Percentiles rank a stretch among this genome's conserved stretches.
Evolutionary conservation across 2,888 invertebrate species (phyloP).

Genomic region (Papilio elwesi): DNA sequence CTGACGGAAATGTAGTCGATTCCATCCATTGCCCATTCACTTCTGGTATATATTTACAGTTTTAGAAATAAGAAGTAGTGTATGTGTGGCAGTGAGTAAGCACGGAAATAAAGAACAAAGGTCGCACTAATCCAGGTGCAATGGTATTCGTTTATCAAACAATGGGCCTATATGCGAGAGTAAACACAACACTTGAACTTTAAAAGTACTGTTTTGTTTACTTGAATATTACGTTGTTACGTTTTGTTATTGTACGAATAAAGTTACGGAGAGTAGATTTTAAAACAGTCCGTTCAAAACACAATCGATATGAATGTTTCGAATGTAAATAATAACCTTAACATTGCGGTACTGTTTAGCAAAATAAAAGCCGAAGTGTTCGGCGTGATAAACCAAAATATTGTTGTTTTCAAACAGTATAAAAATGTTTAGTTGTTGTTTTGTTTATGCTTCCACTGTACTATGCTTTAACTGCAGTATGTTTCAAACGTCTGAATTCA

Average conservation of each 20-base stretch:
- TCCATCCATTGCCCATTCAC: constrained; percentile 57
- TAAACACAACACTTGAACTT: constrained; percentile 48
- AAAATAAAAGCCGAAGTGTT: constrained; percentile 1
- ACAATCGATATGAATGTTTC: background rate
- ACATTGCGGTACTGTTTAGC: background rate
- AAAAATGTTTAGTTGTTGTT: constrained; percentile 7
- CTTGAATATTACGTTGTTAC: constrained; percentile 50
- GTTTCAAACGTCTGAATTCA: background rate
- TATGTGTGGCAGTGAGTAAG: constrained; percentile 53
- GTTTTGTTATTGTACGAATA: constrained; percentile 24
- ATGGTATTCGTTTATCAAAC: constrained; percentile 67
- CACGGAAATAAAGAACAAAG: constrained; percentile 45
- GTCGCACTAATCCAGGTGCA: constrained; percentile 57
- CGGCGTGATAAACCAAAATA: background rate
- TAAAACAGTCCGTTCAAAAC: constrained; percentile 23
- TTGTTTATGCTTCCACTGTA: background rate
- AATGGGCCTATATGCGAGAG: constrained; percentile 55
- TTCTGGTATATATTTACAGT: constrained; percentile 57
- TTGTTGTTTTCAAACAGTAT: background rate
- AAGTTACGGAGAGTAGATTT: constrained; percentile 30
- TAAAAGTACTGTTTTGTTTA: constrained; percentile 51
- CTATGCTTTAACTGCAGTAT: background rate
- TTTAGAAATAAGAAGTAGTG: constrained; percentile 55
- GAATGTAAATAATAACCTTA: constrained; percentile 7
- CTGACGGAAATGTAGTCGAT: constrained; percentile 43